phyloP scores from a whole-genome alignment of 2,113 vertebrate genomes.

The Mormyrus iriodes region DNA sequence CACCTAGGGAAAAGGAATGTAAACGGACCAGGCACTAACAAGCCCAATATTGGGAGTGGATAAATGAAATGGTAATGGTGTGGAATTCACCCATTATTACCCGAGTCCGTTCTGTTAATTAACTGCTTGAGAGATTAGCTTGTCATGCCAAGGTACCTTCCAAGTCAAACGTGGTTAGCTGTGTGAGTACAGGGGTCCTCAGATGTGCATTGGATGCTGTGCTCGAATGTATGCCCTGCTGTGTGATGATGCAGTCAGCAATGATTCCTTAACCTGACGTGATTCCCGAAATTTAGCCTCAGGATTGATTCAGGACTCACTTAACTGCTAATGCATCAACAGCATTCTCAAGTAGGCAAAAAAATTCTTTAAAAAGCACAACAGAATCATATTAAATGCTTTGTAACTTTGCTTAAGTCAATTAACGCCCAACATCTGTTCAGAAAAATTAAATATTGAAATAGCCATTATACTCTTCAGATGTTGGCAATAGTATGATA shows the following conservation, averaged over 20 bases:
- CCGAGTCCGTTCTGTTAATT: conserved; percentile 57
- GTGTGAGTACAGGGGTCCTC: not conserved
- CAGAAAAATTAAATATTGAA: not conserved
- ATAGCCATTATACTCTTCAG: not conserved
- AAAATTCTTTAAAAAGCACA: not conserved
- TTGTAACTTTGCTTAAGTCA: not conserved
- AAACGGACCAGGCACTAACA: conserved; percentile 3
- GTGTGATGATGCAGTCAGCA: not conserved
- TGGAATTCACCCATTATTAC: conserved; percentile 44
- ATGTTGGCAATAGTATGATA: not conserved
- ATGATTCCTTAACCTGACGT: not conserved
- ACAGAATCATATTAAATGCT: not conserved
- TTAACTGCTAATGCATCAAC: not conserved
- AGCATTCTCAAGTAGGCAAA: not conserved
- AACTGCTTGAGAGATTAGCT: conserved; percentile 49
- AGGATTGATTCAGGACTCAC: not conserved
- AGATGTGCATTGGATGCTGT: not conserved
- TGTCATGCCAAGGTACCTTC: conserved; percentile 33
- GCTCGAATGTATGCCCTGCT: not conserved
- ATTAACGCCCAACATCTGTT: not conserved
- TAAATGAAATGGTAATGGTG: conserved; percentile 3
- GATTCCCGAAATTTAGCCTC: not conserved
- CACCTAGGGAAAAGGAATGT: conserved; percentile 40
- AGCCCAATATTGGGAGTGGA: conserved; percentile 33
- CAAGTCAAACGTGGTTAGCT: not conserved